Evolutionary conservation across 1,140 invertebrate genomes (phyloP).

Genomic region (Branchinecta lindahli): DNA sequence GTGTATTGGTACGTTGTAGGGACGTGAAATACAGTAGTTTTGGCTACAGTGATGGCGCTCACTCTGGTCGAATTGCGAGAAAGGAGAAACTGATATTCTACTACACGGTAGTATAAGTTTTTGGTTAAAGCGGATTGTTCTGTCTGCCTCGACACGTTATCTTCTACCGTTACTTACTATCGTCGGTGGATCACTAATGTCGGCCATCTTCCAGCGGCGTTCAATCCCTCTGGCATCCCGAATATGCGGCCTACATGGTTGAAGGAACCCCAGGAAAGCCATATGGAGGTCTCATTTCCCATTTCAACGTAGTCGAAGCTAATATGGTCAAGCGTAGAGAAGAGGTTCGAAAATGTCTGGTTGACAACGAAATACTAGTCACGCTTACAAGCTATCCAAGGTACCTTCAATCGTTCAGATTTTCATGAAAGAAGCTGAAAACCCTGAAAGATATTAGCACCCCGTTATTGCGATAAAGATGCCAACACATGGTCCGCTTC

Average conservation of each 20-base stretch:
- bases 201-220: slow-evolving; percentile 38
- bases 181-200: no score
- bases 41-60: no score
- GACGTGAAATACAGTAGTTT: no score
- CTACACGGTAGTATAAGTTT: no score
- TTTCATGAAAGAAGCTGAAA: neutral
- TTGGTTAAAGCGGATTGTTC: no score
- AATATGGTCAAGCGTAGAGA: slow-evolving; percentile 85
- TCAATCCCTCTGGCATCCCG: slow-evolving; percentile 92
- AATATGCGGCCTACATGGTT: slow-evolving; percentile 97
- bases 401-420: slow-evolving; percentile 34
- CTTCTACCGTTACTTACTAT: no score
- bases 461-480: neutral
- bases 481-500: slow-evolving; percentile 22
- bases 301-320: slow-evolving; percentile 94
- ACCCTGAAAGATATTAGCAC: neutral
- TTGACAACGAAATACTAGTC: slow-evolving; percentile 66
- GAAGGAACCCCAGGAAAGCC: slow-evolving; percentile 98
- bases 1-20: no score
- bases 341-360: slow-evolving; percentile 62
- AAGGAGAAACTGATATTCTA: no score
- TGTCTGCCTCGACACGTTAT: no score
- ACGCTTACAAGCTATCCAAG: slow-evolving; percentile 84
- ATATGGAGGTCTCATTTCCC: slow-evolving; percentile 75
- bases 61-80: no score